Conservation (phyloP, 2,797 vertebrate genomes). For the Erpetoichthys calabaricus region DNA sequence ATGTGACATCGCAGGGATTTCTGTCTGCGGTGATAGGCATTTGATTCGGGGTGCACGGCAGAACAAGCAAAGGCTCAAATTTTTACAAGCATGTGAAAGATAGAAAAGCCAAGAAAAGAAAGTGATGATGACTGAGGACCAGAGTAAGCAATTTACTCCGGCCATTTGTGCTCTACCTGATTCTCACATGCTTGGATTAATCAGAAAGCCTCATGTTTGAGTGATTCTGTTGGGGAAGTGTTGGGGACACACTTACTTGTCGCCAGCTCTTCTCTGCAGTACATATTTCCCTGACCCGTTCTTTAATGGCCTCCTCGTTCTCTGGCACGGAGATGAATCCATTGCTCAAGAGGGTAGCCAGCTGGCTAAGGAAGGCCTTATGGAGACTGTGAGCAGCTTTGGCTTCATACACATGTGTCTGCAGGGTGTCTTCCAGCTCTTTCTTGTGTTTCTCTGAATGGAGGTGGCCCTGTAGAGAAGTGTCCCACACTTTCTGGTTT, state of each 20-base stretch:
- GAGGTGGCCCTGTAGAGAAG: slow-evolving; percentile 22
- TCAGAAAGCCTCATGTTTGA: too few relatives aligned
- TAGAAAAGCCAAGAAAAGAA: too few relatives aligned
- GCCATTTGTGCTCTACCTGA: too few relatives aligned
- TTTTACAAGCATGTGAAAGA: too few relatives aligned
- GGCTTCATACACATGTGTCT: background rate
- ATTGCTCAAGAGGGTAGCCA: slow-evolving; percentile 22
- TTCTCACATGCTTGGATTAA: too few relatives aligned
- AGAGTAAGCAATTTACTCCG: too few relatives aligned
- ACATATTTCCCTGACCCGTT: slow-evolving; percentile 17
- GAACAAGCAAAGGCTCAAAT: too few relatives aligned
- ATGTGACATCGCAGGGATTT: too few relatives aligned
- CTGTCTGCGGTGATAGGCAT: too few relatives aligned
- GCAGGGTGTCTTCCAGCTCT: slow-evolving; percentile 11
- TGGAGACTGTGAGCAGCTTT: background rate
- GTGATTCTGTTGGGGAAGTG: too few relatives aligned
- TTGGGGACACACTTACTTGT: background rate
- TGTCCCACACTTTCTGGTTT: slow-evolving; percentile 21
- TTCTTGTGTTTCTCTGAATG: slow-evolving; percentile 13
- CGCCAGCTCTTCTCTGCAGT: background rate
- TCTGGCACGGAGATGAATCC: slow-evolving; percentile 12
- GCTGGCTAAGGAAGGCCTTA: slow-evolving; percentile 14
- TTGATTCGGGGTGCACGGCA: too few relatives aligned
- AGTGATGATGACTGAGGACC: too few relatives aligned
- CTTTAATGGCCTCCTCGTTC: slow-evolving; percentile 17